Conservation (phyloP, 2,797 vertebrate species). For the Halcyon chelicuti region DNA sequence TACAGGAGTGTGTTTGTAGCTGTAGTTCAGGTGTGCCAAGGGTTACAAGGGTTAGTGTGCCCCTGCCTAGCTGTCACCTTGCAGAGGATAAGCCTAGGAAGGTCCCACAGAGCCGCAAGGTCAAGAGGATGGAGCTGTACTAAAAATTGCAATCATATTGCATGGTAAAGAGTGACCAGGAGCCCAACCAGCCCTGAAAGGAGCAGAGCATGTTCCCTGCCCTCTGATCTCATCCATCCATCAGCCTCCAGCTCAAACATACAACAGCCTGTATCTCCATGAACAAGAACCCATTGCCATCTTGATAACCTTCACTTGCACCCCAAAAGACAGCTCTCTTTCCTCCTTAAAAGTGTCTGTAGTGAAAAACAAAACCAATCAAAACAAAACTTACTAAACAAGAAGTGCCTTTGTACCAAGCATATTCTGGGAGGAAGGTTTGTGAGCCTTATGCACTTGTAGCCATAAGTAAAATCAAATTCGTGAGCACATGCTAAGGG, state of each 20-base stretch:
- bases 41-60: background rate
- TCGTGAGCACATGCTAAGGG: rapidly evolving
- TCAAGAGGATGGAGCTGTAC: background rate
- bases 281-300: background rate
- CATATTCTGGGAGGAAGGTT: background rate
- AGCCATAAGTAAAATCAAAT: rapidly evolving
- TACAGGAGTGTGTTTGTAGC: too few relatives aligned
- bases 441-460: background rate
- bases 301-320: background rate
- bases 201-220: background rate
- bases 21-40: rapidly evolving
- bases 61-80: background rate
- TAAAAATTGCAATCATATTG: too few relatives aligned
- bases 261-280: rapidly evolving
- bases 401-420: rapidly evolving
- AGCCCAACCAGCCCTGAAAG: rapidly evolving
- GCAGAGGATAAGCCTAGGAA: background rate
- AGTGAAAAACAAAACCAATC: background rate
- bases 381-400: background rate
- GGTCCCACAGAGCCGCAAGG: background rate
- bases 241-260: background rate
- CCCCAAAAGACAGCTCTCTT: background rate
- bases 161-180: background rate
- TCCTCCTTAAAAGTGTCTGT: background rate
- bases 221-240: background rate